Evolutionary conservation across 2,888 invertebrate species (phyloP), one percentile per base, ranked within the genome.

Genomic region (Drosophila kanekoi): DNA sequence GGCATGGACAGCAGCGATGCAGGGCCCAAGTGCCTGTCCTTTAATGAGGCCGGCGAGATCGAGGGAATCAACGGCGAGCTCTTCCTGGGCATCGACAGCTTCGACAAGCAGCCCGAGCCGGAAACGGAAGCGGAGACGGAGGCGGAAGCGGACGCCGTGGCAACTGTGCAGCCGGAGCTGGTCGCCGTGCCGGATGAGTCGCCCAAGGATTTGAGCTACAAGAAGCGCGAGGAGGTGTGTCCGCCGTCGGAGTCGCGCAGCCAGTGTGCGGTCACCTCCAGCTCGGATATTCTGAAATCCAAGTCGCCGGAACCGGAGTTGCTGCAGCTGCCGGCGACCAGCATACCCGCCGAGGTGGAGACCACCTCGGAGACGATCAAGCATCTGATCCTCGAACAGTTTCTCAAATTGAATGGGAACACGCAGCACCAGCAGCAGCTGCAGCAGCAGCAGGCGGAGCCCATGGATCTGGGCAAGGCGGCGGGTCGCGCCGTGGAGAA

Each of bases 241-340:
- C 87, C 89, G 33, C 89, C 88, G 3, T 89, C 91, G 4, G 84
- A 88, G 60, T 83, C 90, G 14, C 81, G 89, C 6, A 86, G 90
- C 49, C 91, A 92, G 59, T 90, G 95, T 64, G 95, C 95, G 8
- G 94, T 94, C 6, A 95, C 95, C 2, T 93, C 95, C 69, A 95
- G 94, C 81, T 95, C 95, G 1, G 95, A 95, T 90, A 94, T 95
- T 37, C 94, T 95, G 89, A 95, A 95, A 90, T 96, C 96, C 0
- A 84, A 79, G 18, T 73, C 81, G 0, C 72, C 81, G 0, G 82
- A 77, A 6, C 95, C 96, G 78, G 95, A 95, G 40, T 47, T 61
- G 20, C 56, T 74, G 5, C 67, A 67, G 13, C 95, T 96, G 86
- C 96, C 95, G 11, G 67, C 74, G 5, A 73, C 54, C 9, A 67